Evolutionary conservation across 2,888 invertebrate species (phyloP).

Genomic region (Macrophya annulata): DNA sequence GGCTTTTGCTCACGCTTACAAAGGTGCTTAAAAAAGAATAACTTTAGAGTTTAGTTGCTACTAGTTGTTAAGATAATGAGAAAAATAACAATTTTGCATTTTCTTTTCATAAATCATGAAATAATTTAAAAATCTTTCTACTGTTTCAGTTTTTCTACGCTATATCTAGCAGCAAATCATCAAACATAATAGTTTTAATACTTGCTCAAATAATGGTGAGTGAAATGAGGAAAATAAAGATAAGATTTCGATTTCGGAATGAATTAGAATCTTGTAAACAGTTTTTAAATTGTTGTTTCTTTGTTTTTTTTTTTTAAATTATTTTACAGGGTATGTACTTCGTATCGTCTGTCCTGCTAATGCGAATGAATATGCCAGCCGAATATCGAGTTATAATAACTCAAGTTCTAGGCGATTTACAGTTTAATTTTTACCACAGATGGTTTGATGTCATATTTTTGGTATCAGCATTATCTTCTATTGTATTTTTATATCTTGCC

Average conservation of each 20-base stretch:
- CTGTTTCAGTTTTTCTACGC: slow-evolving; percentile 97
- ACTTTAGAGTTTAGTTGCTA: background rate
- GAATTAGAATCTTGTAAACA: background rate
- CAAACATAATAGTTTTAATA: slow-evolving; percentile 97
- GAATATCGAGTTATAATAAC: slow-evolving; percentile 97
- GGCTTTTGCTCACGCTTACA: slow-evolving; percentile 96
- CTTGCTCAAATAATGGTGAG: slow-evolving; percentile 98
- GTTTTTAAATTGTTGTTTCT: too few relatives aligned
- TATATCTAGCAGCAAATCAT: slow-evolving; percentile 99
- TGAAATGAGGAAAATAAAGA: slow-evolving; percentile 47
- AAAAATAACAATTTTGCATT: background rate
- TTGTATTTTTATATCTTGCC: slow-evolving; percentile 96
- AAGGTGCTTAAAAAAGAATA: slow-evolving; percentile 84
- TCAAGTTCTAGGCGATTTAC: slow-evolving; percentile 96
- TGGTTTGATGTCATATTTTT: slow-evolving; percentile 99
- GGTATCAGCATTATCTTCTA: slow-evolving; percentile 97
- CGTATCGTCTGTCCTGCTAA: slow-evolving; percentile 97
- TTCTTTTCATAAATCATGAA: background rate
- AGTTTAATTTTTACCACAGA: slow-evolving; percentile 99
- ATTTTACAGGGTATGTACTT: slow-evolving; percentile 96
- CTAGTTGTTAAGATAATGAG: background rate
- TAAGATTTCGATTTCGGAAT: slow-evolving; percentile 4
- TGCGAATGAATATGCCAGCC: slow-evolving; percentile 99
- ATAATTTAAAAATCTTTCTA: slow-evolving; percentile 60
- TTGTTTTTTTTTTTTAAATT: background rate